phyloP scores from a whole-genome alignment of 2,797 vertebrate genomes.

The Eidolon dupreanum region DNA sequence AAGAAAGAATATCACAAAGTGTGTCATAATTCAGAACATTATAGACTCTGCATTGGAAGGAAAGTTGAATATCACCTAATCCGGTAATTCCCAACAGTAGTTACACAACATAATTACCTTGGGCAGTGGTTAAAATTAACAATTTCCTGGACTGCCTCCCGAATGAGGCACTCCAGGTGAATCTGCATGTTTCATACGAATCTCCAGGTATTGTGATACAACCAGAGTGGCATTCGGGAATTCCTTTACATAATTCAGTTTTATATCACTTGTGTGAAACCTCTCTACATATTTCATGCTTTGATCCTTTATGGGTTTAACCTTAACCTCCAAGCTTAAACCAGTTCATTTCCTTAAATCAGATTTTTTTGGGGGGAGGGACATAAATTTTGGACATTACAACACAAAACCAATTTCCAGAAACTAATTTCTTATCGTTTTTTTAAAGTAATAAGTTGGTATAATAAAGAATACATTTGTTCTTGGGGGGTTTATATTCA shows the following conservation, averaged over 20 bases:
- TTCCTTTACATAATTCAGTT: background rate
- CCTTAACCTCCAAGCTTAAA: background rate
- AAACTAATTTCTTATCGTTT: background rate
- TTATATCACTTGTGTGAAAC: background rate
- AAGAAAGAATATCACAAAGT: background rate
- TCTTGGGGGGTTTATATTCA: slow-evolving; percentile 12
- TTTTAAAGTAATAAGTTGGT: background rate
- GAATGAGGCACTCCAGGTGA: background rate
- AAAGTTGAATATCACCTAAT: background rate
- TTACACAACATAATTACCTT: background rate
- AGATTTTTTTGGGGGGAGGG: background rate
- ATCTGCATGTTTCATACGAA: background rate
- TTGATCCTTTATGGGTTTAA: slow-evolving; percentile 21
- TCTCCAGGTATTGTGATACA: background rate
- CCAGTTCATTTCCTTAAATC: background rate
- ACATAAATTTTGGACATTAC: background rate
- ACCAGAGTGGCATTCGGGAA: background rate
- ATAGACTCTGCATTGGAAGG: background rate
- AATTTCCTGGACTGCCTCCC: background rate
- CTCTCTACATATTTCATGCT: background rate
- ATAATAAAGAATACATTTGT: slow-evolving; percentile 33
- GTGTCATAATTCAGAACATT: background rate
- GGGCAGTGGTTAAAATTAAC: background rate
- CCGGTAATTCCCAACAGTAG: background rate
- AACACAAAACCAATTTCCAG: slow-evolving; percentile 2